Evolutionary conservation across 1,140 invertebrate genomes (phyloP), one percentile per base, ranked within the genome.

Genomic region (Hormaphis cornu): DNA sequence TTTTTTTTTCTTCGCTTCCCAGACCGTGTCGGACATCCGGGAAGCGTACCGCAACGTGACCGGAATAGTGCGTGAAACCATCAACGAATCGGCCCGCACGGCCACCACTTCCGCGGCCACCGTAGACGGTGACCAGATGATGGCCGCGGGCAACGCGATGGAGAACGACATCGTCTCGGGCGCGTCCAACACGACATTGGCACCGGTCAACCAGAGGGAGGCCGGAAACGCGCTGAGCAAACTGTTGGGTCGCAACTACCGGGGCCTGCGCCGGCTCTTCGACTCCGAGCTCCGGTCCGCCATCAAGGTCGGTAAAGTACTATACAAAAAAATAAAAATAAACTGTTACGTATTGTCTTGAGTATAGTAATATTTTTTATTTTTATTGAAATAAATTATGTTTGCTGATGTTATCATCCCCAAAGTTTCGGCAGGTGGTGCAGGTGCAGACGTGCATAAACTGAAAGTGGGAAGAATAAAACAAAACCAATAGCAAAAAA

Each of bases 231-330:
- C 26, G 2, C n/a, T 63, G 12, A 18, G 24, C n/a, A 63, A 46
- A 3, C 18, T 70, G 24, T 6, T 70, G 1, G 69, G 54, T 10
- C 37, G 44, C 20, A 70, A 70, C 30, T 70, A 42, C 18, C 33
- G 69, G 16, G 69, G 69, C 5, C 33, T 70, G 20, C 54, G 69
- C 8, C 18, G 53, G 12, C 37, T 70, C 26, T 70, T 70, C n/a
- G 28, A 70, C 33, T 46, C 54, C n/a, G 69, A 70, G 44, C 33
- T 70, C 12, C 40, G 53, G 26, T 35, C 18, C 5, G 69, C 69
- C 16, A 2, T 70, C 18, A 56, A 56, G 53, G 53, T 56, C 33
- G 18, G 53, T 56, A 18, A 6, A n/a, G n/a, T n/a, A n/a, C n/a
- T n/a, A n/a, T n/a, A n/a, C n/a, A n/a, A n/a, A n/a, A n/a, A n/a